A percentile compares a stretch with the other conserved stretches of the same genome.
Conservation (phyloP, 1,140 invertebrate species). For the Heliconius himera region DNA sequence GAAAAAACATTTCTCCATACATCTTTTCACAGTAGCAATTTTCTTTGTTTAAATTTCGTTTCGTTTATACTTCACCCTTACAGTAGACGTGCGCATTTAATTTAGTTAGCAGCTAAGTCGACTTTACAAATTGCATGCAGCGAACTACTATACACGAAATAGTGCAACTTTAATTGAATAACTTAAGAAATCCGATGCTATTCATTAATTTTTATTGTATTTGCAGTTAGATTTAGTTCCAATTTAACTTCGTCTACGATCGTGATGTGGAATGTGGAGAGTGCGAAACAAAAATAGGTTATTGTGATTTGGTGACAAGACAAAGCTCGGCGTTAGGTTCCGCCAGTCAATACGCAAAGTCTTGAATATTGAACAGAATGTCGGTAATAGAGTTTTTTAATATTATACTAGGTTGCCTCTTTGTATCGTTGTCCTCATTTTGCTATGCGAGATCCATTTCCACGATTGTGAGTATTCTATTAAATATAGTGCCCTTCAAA, state of each 20-base stretch:
- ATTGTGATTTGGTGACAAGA: background rate
- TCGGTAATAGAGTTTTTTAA: too few relatives aligned
- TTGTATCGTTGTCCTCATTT: too few relatives aligned
- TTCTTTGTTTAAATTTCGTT: background rate
- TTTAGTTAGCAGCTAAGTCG: conserved; percentile 39
- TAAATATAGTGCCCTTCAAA: too few relatives aligned
- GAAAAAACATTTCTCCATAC: background rate
- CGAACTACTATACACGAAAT: conserved; percentile 22
- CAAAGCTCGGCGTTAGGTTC: too few relatives aligned
- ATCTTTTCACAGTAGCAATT: background rate
- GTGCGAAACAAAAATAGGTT: background rate
- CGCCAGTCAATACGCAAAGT: too few relatives aligned
- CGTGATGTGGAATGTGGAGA: background rate
- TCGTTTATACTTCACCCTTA: conserved; percentile 17
- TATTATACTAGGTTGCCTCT: too few relatives aligned
- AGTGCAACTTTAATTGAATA: conserved; percentile 42
- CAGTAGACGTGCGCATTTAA: conserved; percentile 41
- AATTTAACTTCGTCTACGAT: background rate
- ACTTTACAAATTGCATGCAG: conserved; percentile 41
- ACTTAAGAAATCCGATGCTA: conserved; percentile 16
- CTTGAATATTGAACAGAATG: too few relatives aligned
- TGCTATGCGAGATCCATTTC: too few relatives aligned
- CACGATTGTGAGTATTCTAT: too few relatives aligned
- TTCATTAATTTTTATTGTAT: conserved; percentile 13
- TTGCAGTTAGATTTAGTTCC: background rate